Conservation (phyloP, 2,888 invertebrate genomes). For the Hoplodrina blanda region DNA sequence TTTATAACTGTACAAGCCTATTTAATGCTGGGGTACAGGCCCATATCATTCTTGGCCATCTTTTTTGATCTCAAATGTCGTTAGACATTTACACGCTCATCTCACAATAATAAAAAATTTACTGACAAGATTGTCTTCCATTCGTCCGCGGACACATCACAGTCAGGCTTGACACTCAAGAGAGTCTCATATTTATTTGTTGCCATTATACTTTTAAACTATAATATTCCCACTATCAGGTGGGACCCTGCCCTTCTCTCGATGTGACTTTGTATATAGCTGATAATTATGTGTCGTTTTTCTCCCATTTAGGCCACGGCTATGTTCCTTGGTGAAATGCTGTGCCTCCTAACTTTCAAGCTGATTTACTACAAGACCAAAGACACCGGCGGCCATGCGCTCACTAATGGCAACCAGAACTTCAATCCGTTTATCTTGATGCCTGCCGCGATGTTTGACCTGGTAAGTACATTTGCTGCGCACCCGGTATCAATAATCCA, state of each 20-base stretch:
- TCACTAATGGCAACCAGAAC: slow-evolving; percentile 93
- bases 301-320: slow-evolving; percentile 92
- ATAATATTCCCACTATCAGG: not conserved
- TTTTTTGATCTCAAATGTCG: too few species aligned
- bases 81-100: too few species aligned
- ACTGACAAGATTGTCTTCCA: too few species aligned
- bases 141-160: too few species aligned
- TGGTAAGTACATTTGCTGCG: slow-evolving; percentile 82
- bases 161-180: too few species aligned
- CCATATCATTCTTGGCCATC: too few species aligned
- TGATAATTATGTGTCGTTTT: slow-evolving; percentile 15
- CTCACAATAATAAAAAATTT: too few species aligned
- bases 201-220: too few species aligned
- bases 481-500: not conserved
- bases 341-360: slow-evolving; percentile 96
- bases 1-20: too few species aligned
- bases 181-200: too few species aligned
- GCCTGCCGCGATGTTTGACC: slow-evolving; percentile 97
- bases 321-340: slow-evolving; percentile 98
- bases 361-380: slow-evolving; percentile 91
- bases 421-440: slow-evolving; percentile 95
- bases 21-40: too few species aligned
- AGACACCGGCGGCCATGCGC: slow-evolving; percentile 82
- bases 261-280: not conserved
- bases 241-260: not conserved